Conservation (phyloP, 2,888 invertebrate species). For the Lordiphosa fenestrarum region DNA sequence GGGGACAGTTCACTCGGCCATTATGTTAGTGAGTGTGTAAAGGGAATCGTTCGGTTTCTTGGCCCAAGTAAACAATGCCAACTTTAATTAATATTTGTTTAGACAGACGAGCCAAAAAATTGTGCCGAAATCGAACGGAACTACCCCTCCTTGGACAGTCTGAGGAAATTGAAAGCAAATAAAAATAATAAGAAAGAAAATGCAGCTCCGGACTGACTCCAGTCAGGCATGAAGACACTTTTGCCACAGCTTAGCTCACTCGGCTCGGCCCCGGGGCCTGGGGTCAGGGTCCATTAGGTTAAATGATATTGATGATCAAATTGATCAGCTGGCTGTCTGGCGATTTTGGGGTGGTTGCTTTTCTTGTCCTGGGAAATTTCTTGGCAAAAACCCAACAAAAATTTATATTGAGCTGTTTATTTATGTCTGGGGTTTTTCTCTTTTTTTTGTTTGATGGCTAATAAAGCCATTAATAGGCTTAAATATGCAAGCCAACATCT, state of each 20-base stretch:
- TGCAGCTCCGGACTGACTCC: conserved; percentile 20
- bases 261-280: conserved; percentile 48
- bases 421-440: conserved; percentile 32
- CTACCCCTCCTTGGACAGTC: conserved; percentile 33
- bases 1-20: conserved; percentile 24
- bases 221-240: conserved; percentile 69
- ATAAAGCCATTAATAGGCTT: conserved; percentile 76
- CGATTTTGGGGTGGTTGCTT: conserved; percentile 39
- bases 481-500: conserved; percentile 69
- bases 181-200: conserved; percentile 41
- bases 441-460: conserved; percentile 32
- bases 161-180: conserved; percentile 51
- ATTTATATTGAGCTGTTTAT: conserved; percentile 60
- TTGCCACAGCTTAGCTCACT: conserved; percentile 73
- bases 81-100: conserved; percentile 71
- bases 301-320: conserved; percentile 74
- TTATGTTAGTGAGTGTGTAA: conserved; percentile 6
- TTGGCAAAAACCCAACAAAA: conserved; percentile 24
- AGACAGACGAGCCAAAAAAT: conserved; percentile 58
- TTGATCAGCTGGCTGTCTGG: conserved; percentile 46
- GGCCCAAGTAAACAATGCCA: conserved; percentile 44
- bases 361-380: conserved; percentile 45
- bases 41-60: conserved; percentile 4
- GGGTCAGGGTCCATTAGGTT: conserved; percentile 79
- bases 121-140: conserved; percentile 23